Evolutionary conservation across 1,140 invertebrate genomes (phyloP).

Genomic region (Helicoverpa zea): DNA sequence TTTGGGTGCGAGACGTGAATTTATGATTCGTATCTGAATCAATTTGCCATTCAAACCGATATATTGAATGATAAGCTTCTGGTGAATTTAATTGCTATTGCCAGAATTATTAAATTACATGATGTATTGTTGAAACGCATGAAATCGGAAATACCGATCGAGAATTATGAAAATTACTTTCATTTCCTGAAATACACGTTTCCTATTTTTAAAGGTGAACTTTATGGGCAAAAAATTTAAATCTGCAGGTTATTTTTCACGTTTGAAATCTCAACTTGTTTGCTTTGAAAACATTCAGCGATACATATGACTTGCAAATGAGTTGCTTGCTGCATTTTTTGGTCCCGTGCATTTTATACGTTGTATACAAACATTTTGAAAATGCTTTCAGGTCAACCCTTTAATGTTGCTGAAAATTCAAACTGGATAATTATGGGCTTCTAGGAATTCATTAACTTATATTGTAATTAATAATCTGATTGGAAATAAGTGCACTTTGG

Average conservation of each 20-base stretch:
- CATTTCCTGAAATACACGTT: not conserved
- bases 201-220: not conserved
- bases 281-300: constrained; percentile 28
- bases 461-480: too few species aligned
- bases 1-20: not conserved
- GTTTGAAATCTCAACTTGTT: constrained; percentile 20
- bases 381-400: not conserved
- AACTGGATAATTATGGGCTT: not conserved
- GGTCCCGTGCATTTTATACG: constrained; percentile 7
- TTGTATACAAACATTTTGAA: constrained; percentile 2
- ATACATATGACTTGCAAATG: constrained; percentile 30
- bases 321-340: constrained; percentile 19
- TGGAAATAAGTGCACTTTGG: too few species aligned
- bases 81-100: not conserved
- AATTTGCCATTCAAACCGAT: not conserved
- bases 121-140: not conserved
- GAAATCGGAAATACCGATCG: not conserved
- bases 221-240: not conserved
- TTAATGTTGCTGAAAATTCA: not conserved
- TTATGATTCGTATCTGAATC: constrained; percentile 11
- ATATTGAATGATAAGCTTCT: not conserved
- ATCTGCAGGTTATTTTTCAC: constrained; percentile 20
- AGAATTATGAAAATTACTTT: not conserved
- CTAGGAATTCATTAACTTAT: too few species aligned
- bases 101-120: not conserved